Evolutionary conservation across 2,113 vertebrate species (phyloP).

Genomic region (Camelus dromedarius): DNA sequence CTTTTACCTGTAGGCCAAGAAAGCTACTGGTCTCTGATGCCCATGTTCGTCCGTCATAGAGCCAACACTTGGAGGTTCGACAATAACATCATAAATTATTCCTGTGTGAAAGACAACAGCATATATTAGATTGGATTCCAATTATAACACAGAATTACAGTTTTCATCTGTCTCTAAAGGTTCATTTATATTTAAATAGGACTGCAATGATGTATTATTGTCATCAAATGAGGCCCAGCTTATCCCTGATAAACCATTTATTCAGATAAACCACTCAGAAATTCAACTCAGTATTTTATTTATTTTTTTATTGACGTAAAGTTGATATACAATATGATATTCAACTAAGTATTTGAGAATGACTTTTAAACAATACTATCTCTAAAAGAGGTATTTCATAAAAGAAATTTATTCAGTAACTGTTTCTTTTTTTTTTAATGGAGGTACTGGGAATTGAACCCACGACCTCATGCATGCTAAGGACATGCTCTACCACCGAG

Average conservation of each 20-base stretch:
- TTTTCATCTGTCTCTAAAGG: not conserved
- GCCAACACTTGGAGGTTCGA: slow-evolving; percentile 98
- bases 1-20: slow-evolving; percentile 96
- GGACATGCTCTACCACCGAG: no score
- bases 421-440: not conserved
- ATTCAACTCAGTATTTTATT: not conserved
- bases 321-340: no score
- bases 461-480: no score
- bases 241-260: not conserved
- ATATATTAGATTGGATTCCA: not conserved
- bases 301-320: no score
- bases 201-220: not conserved
- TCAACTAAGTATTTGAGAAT: slow-evolving; percentile 18
- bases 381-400: slow-evolving; percentile 32
- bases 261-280: slow-evolving; percentile 23
- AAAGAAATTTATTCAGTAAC: slow-evolving; percentile 22
- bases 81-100: slow-evolving; percentile 99
- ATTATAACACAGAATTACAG: not conserved
- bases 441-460: no score
- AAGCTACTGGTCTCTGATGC: slow-evolving; percentile 98
- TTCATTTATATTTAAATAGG: not conserved
- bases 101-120: slow-evolving; percentile 85
- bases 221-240: not conserved
- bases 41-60: slow-evolving; percentile 99
- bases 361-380: not conserved